Conservation (phyloP, 2,113 vertebrate species). For the Calidris pugnax region DNA sequence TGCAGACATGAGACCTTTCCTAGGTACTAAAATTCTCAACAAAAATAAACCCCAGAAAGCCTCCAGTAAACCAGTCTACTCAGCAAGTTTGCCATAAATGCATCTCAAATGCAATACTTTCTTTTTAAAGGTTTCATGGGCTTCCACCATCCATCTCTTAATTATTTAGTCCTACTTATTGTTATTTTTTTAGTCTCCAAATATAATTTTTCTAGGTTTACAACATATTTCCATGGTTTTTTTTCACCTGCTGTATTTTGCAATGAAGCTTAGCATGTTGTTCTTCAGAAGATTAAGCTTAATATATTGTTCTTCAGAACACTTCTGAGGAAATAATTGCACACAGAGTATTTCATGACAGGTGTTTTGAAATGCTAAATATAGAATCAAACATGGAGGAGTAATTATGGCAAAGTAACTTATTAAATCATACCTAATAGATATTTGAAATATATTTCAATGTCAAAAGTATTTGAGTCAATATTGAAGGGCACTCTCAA, state of each 20-base stretch:
- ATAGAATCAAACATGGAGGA: background rate
- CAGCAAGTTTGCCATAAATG: background rate
- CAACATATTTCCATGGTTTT: background rate
- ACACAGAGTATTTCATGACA: background rate
- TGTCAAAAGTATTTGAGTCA: background rate
- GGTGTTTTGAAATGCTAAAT: background rate
- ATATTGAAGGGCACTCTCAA: background rate
- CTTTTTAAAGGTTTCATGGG: background rate
- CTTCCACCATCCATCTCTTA: background rate
- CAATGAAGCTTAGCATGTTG: background rate
- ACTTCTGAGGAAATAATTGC: background rate
- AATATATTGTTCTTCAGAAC: background rate
- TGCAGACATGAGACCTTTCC: background rate
- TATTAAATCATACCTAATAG: background rate
- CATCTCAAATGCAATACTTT: background rate
- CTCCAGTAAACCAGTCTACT: background rate
- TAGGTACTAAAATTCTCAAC: background rate
- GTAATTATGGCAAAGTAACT: background rate
- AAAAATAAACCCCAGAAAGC: background rate
- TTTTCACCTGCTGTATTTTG: background rate
- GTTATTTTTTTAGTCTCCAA: background rate
- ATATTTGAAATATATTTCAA: background rate
- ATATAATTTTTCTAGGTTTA: background rate
- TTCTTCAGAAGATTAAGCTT: background rate
- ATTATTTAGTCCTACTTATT: background rate